A percentile compares a stretch with the other conserved stretches of the same genome.
Evolutionary conservation across 2,888 invertebrate genomes (phyloP).

Genomic region (Pristionchus entomophagus): DNA sequence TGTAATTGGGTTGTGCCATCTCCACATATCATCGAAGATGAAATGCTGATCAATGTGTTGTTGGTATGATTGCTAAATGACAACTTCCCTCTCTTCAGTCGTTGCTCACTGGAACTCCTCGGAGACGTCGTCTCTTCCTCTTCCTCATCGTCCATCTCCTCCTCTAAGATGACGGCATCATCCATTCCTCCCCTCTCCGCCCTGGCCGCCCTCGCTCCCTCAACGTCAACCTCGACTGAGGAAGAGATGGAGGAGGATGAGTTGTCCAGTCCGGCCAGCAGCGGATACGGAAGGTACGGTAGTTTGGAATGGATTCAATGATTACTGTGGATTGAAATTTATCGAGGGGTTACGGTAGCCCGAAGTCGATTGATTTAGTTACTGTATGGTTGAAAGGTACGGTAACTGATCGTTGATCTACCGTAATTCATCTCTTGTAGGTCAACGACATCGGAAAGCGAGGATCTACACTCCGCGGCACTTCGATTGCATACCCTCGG

Average conservation of each 20-base stretch:
- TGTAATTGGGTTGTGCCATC: no score
- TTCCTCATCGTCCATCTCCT: neutral
- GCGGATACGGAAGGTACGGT: conserved; percentile 48
- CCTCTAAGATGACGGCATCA: conserved; percentile 23
- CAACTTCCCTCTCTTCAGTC: neutral
- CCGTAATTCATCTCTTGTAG: neutral
- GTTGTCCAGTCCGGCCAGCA: conserved; percentile 36
- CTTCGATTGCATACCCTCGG: neutral
- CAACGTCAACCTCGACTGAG: neutral
- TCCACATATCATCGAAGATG: no score
- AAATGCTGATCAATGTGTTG: no score
- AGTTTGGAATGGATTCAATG: no score
- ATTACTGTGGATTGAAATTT: no score
- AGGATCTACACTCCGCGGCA: neutral
- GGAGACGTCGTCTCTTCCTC: neutral
- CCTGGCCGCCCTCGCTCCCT: neutral
- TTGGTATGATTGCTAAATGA: no score
- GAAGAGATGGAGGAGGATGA: conserved; percentile 2
- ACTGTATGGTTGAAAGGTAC: neutral
- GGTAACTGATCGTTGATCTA: neutral
- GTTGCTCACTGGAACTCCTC: conserved; percentile 39
- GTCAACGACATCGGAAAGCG: conserved; percentile 32
- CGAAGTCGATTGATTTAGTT: neutral
- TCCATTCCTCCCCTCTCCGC: neutral
- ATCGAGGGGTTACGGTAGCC: neutral